Evolutionary conservation across 2,113 vertebrate genomes (phyloP), one percentile per base, ranked within the genome.

Genomic region (Orycteropus afer): DNA sequence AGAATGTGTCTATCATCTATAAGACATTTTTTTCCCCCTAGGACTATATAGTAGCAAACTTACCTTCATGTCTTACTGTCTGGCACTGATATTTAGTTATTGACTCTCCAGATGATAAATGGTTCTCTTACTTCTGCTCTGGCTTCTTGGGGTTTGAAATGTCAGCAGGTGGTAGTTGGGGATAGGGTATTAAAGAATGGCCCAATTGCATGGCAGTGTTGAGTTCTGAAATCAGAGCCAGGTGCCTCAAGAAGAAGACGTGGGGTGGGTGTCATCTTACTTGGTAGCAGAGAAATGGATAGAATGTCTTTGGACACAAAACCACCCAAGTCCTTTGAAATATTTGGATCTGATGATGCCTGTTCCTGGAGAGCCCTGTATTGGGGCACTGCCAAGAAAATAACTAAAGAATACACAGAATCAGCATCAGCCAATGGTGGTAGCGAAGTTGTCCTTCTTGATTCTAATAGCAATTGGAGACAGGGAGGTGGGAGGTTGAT

Each of bases 1-100:
- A 88, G 40, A 90, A 45, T 42, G 25, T n/a, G n/a, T 1, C 0
- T 1, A 1, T 73, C 4, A 53, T 13, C 17, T 34, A 4, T 10
- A 47, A 45, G 61, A 59, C 23, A 37, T 11, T n/a, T 57, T 81
- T 63, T 22, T 34, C 61, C n/a, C n/a, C n/a, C 23, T 84, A 80
- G 12, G 17, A 13, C 7, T 86, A 47, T 32, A 1, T 49, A 82
- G 34, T 29, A 76, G 51, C 32, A 83, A 76, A 77, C 83, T 88
- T 86, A 96, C 96, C 96, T 93, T 94, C 91, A 97, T 94, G 37
- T 89, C 27, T 37, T 91, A 57, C n/a, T 53, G 29, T 83, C 57
- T 85, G 77, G 7, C 40, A 59, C 34, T 57, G 6, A 18, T 71
- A 37, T 82, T 82, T 57, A 63, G 55, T n/a, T 34, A 27, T 82